Conservation (phyloP, 2,113 vertebrate genomes). For the Siniperca knerii region DNA sequence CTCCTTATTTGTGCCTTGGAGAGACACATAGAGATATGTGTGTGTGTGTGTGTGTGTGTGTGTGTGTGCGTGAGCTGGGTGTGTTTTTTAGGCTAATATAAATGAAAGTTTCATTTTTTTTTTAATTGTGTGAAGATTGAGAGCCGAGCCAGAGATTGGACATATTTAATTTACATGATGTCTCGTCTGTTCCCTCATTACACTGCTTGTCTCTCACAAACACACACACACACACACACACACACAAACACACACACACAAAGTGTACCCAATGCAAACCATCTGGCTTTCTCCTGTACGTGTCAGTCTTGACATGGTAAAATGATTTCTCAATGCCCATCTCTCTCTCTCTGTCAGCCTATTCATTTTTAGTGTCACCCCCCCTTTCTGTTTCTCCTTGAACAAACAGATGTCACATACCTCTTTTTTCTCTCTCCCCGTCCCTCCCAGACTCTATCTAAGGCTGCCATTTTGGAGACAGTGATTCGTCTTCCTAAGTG, state of each 20-base stretch:
- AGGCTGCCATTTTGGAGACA: slow-evolving; percentile 73
- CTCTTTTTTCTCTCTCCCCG: slow-evolving; percentile 52
- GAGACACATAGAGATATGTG: slow-evolving; percentile 23
- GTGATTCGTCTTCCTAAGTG: slow-evolving; percentile 69
- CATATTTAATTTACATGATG: slow-evolving; percentile 99
- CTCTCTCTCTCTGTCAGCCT: slow-evolving; percentile 59
- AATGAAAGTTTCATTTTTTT: slow-evolving; percentile 89
- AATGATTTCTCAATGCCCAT: slow-evolving; percentile 73
- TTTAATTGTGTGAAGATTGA: slow-evolving; percentile 90
- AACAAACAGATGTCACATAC: slow-evolving; percentile 81
- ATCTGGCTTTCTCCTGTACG: slow-evolving; percentile 70
- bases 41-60: slow-evolving; percentile 51
- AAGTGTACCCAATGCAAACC: slow-evolving; percentile 68
- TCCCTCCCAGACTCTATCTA: slow-evolving; percentile 53
- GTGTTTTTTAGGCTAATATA: slow-evolving; percentile 86
- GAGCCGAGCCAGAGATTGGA: slow-evolving; percentile 96
- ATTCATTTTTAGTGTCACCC: slow-evolving; percentile 47
- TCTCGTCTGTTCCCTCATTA: slow-evolving; percentile 98
- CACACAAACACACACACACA: slow-evolving; percentile 51
- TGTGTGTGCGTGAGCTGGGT: slow-evolving; percentile 13
- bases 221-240: slow-evolving; percentile 49
- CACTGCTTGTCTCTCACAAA: slow-evolving; percentile 88
- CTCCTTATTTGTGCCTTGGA: slow-evolving; percentile 58
- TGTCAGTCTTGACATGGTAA: slow-evolving; percentile 71
- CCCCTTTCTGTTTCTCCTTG: slow-evolving; percentile 65